Base-by-base conservation (phyloP, 2,888 invertebrate genomes). In the Crepidodera aurea region DNA sequence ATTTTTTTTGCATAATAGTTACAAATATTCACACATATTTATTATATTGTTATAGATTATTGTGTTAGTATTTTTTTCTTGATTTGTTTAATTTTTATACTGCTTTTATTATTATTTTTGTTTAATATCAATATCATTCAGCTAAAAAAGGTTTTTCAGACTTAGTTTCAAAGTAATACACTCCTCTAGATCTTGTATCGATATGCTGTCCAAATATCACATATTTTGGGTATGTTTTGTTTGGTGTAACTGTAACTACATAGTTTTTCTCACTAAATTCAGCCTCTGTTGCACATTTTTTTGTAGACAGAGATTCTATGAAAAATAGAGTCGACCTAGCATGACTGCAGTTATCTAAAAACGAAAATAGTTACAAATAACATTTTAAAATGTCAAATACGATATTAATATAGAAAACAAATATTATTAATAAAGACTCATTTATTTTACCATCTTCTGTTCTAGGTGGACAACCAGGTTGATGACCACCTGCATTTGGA, bases 401-500 rank as follows among this genome's bases (percentile, higher is more conserved):
- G n/a, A n/a, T n/a, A n/a, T n/a, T n/a, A n/a, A n/a, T n/a, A n/a
- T n/a, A n/a, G n/a, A n/a, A n/a, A n/a, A n/a, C n/a, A n/a, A n/a
- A n/a, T n/a, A n/a, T n/a, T n/a, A 22, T 12, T 18, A 18, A 29
- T 15, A 2, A 2, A 29, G 27, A 29, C 4, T 51, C 1, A 50
- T 5, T 10, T n/a, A n/a, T n/a, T n/a, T 25, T 48, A 77, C 76
- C 73, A 61, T 74, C 71, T 16, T 53, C 55, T 51, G 67, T 39
- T 10, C 65, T 54, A 7, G 65, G 7, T 32, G 72, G 71, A 75
- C 90, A 90, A 0, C 90, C 90, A 0, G 90, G 90, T 73, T 92
- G 92, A 1, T 88, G 82, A 32, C 70, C 78, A 0, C 91, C 92
- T 15, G 85, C 85, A 75, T 92, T 91, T 0, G 91, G 90, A 79